These are phyloP conservation scores for Eupithecia inturbata DNA, from an alignment of 2,888 invertebrate genomes.

Conservation along the genomic window DNA sequence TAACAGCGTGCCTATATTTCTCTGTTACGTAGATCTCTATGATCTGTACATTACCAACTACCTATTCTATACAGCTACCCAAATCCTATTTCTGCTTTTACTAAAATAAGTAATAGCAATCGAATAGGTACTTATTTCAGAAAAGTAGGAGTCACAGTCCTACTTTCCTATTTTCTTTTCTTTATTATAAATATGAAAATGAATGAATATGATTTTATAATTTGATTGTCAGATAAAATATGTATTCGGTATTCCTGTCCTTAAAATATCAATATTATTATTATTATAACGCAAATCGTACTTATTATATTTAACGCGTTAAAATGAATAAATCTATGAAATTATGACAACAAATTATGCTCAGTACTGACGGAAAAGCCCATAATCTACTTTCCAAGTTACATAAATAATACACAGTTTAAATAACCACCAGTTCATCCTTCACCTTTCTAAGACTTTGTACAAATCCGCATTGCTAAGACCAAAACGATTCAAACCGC, in stretches of 20 bases:
- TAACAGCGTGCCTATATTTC: not conserved
- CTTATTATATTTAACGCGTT: not conserved
- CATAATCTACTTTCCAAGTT: not conserved
- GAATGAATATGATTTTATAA: too few species aligned
- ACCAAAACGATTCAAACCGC: not conserved
- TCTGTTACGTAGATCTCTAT: not conserved
- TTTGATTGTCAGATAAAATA: too few species aligned
- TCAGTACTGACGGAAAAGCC: not conserved
- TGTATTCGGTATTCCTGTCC: too few species aligned
- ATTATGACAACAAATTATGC: not conserved
- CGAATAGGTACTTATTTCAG: too few species aligned
- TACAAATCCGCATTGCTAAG: not conserved
- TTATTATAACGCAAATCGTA: not conserved
- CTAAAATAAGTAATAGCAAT: not conserved
- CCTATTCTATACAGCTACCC: not conserved
- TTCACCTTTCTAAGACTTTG: not conserved
- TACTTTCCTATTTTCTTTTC: not conserved
- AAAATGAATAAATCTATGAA: not conserved
- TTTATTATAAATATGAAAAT: too few species aligned
- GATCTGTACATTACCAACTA: not conserved
- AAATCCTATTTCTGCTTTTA: not conserved
- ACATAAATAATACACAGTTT: not conserved
- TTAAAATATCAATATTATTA: not conserved
- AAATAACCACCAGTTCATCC: not conserved
- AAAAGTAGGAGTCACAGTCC: not conserved